These are phyloP conservation scores for Sericinus montela DNA, from an alignment of 2,888 invertebrate species.

Conservation along the genomic window DNA sequence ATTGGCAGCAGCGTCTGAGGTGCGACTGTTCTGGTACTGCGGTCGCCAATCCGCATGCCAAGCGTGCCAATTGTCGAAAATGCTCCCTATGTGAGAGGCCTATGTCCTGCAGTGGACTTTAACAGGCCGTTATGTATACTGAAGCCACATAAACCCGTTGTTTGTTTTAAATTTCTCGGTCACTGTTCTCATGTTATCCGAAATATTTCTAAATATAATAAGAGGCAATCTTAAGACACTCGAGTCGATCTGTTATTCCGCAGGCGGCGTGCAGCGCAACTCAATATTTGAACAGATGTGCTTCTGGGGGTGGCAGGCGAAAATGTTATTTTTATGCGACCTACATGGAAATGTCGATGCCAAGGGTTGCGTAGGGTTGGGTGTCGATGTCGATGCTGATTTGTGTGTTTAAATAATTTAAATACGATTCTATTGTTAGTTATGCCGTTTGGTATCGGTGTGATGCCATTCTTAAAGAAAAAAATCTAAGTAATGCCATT, in stretches of 20 bases:
- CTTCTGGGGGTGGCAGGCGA: conserved; percentile 50
- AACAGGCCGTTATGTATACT: too few relatives aligned
- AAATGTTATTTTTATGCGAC: conserved; percentile 62
- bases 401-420: not conserved
- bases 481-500: too few relatives aligned
- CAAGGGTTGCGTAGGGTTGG: conserved; percentile 33
- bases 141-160: too few relatives aligned
- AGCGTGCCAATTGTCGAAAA: too few relatives aligned
- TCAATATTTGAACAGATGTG: conserved; percentile 77
- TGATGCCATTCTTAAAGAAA: too few relatives aligned
- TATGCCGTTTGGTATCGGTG: too few relatives aligned
- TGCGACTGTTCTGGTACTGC: too few relatives aligned
- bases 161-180: not conserved
- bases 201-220: conserved; percentile 14
- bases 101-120: too few relatives aligned
- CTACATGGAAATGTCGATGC: conserved; percentile 64
- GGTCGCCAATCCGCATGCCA: too few relatives aligned
- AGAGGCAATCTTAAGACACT: conserved; percentile 16
- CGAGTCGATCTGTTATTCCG: conserved; percentile 27
- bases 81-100: too few relatives aligned
- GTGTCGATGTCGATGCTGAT: conserved; percentile 19
- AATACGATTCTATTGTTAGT: too few relatives aligned
- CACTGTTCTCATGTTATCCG: not conserved
- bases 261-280: conserved; percentile 33
- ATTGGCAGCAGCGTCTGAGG: too few relatives aligned